These are phyloP conservation scores for Tenthredo mesomela DNA, from an alignment of 2,888 invertebrate species.

Conservation along the genomic window DNA sequence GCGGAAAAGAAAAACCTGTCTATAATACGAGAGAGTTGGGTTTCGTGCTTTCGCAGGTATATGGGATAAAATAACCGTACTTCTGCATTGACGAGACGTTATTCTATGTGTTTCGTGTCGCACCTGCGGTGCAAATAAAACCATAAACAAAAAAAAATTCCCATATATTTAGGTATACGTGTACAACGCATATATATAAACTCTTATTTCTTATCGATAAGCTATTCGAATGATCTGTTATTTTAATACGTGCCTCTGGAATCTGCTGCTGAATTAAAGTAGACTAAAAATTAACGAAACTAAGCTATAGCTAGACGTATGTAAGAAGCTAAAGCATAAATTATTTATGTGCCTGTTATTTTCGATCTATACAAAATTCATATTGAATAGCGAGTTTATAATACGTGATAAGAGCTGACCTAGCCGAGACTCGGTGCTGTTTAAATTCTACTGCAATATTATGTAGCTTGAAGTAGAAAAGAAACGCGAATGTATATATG, in stretches of 20 bases:
- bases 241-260: too few relatives aligned
- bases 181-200: too few relatives aligned
- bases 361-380: neutral
- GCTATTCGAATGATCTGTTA: too few relatives aligned
- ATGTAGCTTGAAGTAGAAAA: neutral
- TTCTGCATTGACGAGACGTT: slow-evolving; percentile 5
- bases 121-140: neutral
- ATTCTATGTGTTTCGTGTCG: neutral
- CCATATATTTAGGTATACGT: neutral
- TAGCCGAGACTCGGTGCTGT: neutral
- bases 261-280: too few relatives aligned
- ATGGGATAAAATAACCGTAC: neutral
- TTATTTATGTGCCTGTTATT: too few relatives aligned
- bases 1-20: neutral
- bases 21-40: neutral
- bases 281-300: too few relatives aligned
- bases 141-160: neutral
- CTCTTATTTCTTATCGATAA: too few relatives aligned
- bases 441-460: neutral
- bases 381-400: neutral
- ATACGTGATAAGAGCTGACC: slow-evolving; percentile 21
- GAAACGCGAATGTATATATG: neutral
- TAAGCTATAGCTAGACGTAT: neutral
- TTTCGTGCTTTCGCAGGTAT: slow-evolving; percentile 3
- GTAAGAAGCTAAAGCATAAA: neutral